A percentile compares a stretch with the other conserved stretches of the same genome.
Evolutionary conservation across 2,113 vertebrate genomes (phyloP).

Genomic region (Prochilodus magdalenae): DNA sequence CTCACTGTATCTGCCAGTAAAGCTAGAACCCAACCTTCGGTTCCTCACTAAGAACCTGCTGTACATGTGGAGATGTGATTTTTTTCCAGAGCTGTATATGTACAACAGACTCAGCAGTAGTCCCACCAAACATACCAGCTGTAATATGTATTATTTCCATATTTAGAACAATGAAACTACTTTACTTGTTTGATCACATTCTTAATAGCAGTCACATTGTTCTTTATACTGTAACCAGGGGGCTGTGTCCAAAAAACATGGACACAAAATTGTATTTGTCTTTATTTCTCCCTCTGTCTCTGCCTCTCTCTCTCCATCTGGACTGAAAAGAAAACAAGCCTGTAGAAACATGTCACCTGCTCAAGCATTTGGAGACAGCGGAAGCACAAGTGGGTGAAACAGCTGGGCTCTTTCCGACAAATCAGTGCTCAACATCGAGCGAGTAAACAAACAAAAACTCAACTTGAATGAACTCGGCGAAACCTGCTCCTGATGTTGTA

Average conservation of each 20-base stretch:
- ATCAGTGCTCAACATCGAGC: slow-evolving; percentile 43
- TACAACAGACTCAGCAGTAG: too few species aligned
- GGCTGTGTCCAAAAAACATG: too few species aligned
- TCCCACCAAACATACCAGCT: too few species aligned
- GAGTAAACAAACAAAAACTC: slow-evolving; percentile 24
- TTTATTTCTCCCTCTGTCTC: not conserved
- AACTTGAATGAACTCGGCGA: not conserved
- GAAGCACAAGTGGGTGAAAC: slow-evolving; percentile 37
- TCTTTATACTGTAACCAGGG: too few species aligned
- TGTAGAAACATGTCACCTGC: slow-evolving; percentile 46
- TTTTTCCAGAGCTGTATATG: too few species aligned
- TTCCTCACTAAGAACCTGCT: too few species aligned
- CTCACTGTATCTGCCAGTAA: too few species aligned
- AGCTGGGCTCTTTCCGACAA: slow-evolving; percentile 47
- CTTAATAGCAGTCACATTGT: too few species aligned
- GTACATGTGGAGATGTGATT: too few species aligned
- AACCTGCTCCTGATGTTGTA: not conserved
- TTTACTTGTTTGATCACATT: too few species aligned
- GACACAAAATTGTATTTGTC: too few species aligned
- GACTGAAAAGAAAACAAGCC: slow-evolving; percentile 34
- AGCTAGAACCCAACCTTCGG: too few species aligned
- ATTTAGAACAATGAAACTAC: not conserved
- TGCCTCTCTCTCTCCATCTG: slow-evolving; percentile 33
- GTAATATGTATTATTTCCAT: not conserved
- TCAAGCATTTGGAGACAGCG: slow-evolving; percentile 24